Conservation (phyloP, 2,797 vertebrate genomes). For the Dendrocincla tyrannina region DNA sequence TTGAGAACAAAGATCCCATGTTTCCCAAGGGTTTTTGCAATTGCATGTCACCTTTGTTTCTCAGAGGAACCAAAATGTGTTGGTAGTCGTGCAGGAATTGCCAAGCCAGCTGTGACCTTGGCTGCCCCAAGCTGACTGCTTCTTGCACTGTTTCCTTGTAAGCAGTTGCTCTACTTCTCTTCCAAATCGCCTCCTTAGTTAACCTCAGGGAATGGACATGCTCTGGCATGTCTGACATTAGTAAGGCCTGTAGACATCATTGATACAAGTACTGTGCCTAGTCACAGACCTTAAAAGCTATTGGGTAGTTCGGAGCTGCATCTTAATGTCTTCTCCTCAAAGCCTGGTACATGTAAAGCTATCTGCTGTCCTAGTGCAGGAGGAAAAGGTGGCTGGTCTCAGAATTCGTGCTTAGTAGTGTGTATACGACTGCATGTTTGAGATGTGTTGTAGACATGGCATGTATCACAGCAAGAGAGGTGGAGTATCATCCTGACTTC, state of each 20-base stretch:
- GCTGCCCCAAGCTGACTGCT: neutral
- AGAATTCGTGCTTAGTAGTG: neutral
- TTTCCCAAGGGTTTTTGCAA: neutral
- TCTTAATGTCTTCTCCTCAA: neutral
- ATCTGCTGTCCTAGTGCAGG: neutral
- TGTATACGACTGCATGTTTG: neutral
- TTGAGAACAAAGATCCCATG: neutral
- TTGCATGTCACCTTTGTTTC: neutral
- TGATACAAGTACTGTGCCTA: neutral
- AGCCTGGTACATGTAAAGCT: neutral
- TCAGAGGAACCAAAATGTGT: neutral
- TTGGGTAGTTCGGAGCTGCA: neutral
- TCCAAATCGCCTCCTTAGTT: neutral
- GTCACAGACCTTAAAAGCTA: neutral
- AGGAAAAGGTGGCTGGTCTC: neutral
- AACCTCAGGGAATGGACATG: neutral
- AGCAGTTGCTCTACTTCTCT: neutral
- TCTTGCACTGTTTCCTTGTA: neutral
- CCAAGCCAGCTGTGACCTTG: neutral
- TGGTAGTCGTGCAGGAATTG: neutral
- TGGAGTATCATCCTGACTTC: neutral
- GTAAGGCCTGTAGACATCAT: neutral
- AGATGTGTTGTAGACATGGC: neutral
- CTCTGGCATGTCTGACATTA: neutral
- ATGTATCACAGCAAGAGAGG: neutral